Evolutionary conservation across 2,113 vertebrate genomes (phyloP).

Genomic region (Myanophis thanlyinensis): DNA sequence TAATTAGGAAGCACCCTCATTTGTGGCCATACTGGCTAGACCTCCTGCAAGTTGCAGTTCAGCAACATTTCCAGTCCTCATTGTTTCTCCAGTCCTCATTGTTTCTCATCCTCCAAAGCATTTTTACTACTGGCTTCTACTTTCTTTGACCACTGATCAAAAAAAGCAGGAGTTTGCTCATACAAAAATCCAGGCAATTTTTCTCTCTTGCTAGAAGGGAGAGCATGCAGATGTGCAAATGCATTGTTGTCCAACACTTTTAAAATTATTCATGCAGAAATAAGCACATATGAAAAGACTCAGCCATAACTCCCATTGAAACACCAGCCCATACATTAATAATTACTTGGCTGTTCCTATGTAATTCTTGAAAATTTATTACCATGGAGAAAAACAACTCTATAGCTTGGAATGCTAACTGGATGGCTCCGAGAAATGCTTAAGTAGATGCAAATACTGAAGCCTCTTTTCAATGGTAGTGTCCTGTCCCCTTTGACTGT

Average conservation of each 20-base stretch:
- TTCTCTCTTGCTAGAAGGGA: background rate
- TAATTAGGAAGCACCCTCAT: background rate
- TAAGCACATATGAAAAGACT: slow-evolving; percentile 2
- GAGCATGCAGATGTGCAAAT: background rate
- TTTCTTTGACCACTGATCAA: background rate
- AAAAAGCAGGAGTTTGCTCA: background rate
- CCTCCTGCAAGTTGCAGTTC: background rate
- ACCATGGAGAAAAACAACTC: background rate
- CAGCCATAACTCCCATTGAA: background rate
- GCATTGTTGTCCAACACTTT: background rate
- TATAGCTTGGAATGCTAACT: background rate
- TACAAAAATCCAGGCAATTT: background rate
- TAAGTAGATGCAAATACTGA: background rate
- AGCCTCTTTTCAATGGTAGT: background rate
- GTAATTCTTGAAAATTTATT: slow-evolving; percentile 15
- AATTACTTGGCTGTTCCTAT: background rate
- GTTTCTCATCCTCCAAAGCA: background rate
- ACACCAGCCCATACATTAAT: background rate
- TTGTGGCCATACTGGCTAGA: background rate
- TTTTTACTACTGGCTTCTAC: background rate
- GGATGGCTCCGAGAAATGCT: background rate
- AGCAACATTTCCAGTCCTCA: background rate
- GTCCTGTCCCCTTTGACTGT: background rate
- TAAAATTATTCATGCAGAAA: background rate
- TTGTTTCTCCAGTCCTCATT: background rate